Percentiles rank a stretch among this genome's conserved stretches.
phyloP scores from a whole-genome alignment of 1,140 invertebrate species.

The Adoxophyes honmai region DNA sequence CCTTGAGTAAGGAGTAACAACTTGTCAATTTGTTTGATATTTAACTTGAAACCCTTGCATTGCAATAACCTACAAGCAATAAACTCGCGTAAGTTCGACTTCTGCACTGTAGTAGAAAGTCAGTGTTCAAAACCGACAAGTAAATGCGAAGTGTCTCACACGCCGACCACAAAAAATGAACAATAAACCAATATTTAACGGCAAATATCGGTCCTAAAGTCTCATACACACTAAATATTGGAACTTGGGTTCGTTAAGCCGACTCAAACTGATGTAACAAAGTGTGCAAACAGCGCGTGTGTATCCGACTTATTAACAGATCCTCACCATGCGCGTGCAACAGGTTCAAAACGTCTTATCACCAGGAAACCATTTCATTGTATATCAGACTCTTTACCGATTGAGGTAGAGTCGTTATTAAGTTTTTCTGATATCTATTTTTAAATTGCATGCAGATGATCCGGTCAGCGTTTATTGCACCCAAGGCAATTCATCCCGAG shows the following conservation, averaged over 20 bases:
- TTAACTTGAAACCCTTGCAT: no score
- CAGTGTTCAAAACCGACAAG: slow-evolving; percentile 47
- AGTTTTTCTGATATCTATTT: slow-evolving; percentile 18
- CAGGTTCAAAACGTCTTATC: slow-evolving; percentile 28
- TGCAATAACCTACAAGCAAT: no score
- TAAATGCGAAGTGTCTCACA: slow-evolving; percentile 54
- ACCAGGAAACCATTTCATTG: neutral
- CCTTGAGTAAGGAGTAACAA: no score
- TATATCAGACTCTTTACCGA: slow-evolving; percentile 18
- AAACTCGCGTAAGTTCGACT: no score
- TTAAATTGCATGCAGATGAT: slow-evolving; percentile 56
- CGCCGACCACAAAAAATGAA: slow-evolving; percentile 46
- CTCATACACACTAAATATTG: slow-evolving; percentile 67
- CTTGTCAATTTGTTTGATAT: no score
- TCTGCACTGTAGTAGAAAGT: neutral
- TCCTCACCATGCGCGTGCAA: slow-evolving; percentile 38
- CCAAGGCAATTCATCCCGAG: slow-evolving; percentile 63
- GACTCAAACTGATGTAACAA: slow-evolving; percentile 67
- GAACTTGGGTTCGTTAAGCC: slow-evolving; percentile 58
- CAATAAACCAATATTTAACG: slow-evolving; percentile 68
- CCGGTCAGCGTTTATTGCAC: slow-evolving; percentile 67
- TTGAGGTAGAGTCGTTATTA: neutral
- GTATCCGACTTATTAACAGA: slow-evolving; percentile 67
- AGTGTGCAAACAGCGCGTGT: slow-evolving; percentile 61
- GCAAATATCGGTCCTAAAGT: slow-evolving; percentile 65